These are phyloP conservation scores for Thereuonema tuberculata DNA, from an alignment of 1,140 invertebrate species.

Conservation along the genomic window DNA sequence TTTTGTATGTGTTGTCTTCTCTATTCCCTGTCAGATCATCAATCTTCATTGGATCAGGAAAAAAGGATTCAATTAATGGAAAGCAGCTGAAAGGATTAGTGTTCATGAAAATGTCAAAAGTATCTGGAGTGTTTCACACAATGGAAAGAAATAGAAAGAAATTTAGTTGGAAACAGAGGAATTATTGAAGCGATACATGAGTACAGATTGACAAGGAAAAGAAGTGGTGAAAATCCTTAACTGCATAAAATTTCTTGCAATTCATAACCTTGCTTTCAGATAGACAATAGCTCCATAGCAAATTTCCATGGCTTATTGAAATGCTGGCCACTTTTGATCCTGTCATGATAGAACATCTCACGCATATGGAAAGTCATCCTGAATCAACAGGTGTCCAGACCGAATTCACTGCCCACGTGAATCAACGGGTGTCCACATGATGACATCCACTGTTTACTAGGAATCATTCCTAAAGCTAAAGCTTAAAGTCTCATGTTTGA, in stretches of 20 bases:
- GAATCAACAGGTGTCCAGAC: constrained; percentile 8
- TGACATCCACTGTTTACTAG: constrained; percentile 1
- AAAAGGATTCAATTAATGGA: constrained; percentile 2
- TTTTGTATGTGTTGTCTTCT: neutral
- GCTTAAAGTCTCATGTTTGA: constrained; percentile 8
- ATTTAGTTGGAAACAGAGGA: no score
- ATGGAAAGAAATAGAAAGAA: constrained; percentile 12
- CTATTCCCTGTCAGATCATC: neutral
- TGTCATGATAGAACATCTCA: neutral
- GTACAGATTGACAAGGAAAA: neutral
- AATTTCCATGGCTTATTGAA: neutral
- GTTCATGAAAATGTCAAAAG: constrained; percentile 7
- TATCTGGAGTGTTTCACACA: constrained; percentile 7
- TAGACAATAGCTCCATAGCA: neutral
- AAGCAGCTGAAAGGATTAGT: constrained; percentile 12
- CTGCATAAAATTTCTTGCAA: constrained; percentile 8
- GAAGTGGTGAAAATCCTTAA: neutral
- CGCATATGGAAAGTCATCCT: constrained; percentile 6
- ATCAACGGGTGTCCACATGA: no score
- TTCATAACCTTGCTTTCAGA: constrained; percentile 8
- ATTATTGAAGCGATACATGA: neutral
- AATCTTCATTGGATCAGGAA: neutral
- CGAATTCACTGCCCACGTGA: no score
- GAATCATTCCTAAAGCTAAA: constrained; percentile 5
- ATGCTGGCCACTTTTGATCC: constrained; percentile 9